Conservation (phyloP, 1,140 invertebrate species). For the Ceratosolen fusciceps region DNA sequence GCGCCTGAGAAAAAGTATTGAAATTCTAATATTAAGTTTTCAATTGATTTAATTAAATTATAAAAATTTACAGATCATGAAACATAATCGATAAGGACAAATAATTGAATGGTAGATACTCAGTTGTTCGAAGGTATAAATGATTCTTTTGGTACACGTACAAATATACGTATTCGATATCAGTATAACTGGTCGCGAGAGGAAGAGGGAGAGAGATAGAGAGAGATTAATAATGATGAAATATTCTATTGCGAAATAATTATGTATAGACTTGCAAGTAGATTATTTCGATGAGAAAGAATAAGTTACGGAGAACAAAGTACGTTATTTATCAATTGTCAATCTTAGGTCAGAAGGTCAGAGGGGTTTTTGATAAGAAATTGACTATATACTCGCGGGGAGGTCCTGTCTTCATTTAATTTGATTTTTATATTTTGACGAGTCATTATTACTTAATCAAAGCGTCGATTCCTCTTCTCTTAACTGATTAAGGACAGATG, state of each 20-base stretch:
- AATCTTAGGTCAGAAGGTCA: conserved; percentile 43
- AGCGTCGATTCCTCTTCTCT: no score
- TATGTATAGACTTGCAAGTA: background rate
- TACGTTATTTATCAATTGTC: conserved; percentile 17
- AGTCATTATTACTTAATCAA: no score
- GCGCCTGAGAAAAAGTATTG: no score
- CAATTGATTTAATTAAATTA: no score
- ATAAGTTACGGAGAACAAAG: conserved; percentile 17
- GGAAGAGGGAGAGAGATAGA: background rate
- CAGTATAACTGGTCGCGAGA: no score
- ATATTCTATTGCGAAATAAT: conserved; percentile 15
- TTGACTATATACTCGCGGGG: conserved; percentile 30
- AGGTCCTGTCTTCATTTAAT: no score
- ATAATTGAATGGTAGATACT: background rate
- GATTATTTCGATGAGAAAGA: background rate
- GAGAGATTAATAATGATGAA: conserved; percentile 14
- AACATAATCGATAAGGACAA: background rate
- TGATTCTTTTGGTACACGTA: background rate
- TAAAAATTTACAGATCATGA: no score
- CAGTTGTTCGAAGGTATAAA: background rate
- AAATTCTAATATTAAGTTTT: no score
- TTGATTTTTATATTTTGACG: no score
- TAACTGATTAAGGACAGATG: no score
- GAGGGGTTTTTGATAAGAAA: background rate
- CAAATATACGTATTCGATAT: background rate